Evolutionary conservation across 2,797 vertebrate species (phyloP), one percentile per base, ranked within the genome.

Genomic region (Peromyscus eremicus): DNA sequence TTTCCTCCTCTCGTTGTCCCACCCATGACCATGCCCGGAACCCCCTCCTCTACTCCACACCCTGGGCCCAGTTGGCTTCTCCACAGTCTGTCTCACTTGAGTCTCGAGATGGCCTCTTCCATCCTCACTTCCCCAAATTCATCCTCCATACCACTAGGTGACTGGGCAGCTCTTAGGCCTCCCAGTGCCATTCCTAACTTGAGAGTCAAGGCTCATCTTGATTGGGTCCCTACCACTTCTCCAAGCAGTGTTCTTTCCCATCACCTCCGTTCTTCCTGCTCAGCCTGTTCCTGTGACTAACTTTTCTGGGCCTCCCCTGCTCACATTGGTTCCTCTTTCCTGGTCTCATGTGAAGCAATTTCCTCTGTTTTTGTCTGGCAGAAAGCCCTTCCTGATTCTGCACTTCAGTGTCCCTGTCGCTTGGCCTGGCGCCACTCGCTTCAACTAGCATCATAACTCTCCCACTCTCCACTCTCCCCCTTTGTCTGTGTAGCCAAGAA

Each of bases 1-100:
- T 9, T 16, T 19, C 27, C 8, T 86, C 25, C 29, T 49, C 14
- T 46, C 3, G 1, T 9, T 25, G 57, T 90, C n/a, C 34, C 49
- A 13, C 49, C 37, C 11, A 4, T 3, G 23, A 7, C 62, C n/a
- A 27, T 0, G 0, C 37, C n/a, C 2, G 12, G 57, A 80, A 14
- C 2, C 29, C 17, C 10, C 4, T 11, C 40, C 17, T 60, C 14
- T 8, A 57, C 46, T 27, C 32, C 5, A 37, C n/a, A 4, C 2
- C 29, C 13, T 25, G 64, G 43, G 46, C 71, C 19, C 6, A 10
- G 37, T 29, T 82, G n/a, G 8, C 40, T 37, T 34, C 60, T 79
- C 60, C 7, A 6, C 4, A 25, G 12, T 17, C 4, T 64, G 83
- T 2, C 62, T 34, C n/a, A 2, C 37, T 55, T 93, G 64, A 27